phyloP scores from a whole-genome alignment of 2,797 vertebrate genomes.

The Ceryle rudis region DNA sequence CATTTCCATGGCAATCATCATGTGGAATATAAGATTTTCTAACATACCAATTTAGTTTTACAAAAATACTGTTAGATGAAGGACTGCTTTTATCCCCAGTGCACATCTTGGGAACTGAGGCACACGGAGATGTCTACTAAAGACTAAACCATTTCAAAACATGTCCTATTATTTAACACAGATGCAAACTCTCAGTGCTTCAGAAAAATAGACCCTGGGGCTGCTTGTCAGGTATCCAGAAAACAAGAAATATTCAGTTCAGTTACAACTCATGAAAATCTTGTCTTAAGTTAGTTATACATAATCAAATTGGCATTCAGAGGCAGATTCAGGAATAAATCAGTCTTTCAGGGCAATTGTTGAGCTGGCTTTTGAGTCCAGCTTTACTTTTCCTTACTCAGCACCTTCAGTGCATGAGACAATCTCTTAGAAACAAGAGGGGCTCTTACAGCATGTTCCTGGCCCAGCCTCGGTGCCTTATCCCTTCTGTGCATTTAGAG shows the following conservation, averaged over 20 bases:
- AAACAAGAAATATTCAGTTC: neutral
- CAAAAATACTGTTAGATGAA: neutral
- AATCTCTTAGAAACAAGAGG: neutral
- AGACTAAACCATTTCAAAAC: neutral
- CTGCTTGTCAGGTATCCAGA: neutral
- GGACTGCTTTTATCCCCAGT: neutral
- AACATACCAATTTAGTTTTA: neutral
- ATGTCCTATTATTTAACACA: neutral
- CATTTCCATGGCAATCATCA: neutral
- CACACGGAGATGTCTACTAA: neutral
- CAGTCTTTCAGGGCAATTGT: neutral
- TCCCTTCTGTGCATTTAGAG: neutral
- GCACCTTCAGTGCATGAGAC: neutral
- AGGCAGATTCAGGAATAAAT: neutral
- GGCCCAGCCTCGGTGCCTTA: neutral
- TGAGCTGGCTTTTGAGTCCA: neutral
- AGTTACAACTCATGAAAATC: neutral
- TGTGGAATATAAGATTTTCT: neutral
- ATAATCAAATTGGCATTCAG: neutral
- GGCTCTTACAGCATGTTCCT: neutral
- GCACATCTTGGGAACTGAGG: neutral
- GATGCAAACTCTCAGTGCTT: neutral
- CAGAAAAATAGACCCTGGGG: neutral
- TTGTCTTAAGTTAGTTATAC: neutral
- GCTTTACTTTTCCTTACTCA: neutral